A percentile compares a stretch with the other conserved stretches of the same genome.
These are phyloP conservation scores for Ctenodactylus gundi DNA, from an alignment of 2,113 vertebrate species.

Conservation along the genomic window DNA sequence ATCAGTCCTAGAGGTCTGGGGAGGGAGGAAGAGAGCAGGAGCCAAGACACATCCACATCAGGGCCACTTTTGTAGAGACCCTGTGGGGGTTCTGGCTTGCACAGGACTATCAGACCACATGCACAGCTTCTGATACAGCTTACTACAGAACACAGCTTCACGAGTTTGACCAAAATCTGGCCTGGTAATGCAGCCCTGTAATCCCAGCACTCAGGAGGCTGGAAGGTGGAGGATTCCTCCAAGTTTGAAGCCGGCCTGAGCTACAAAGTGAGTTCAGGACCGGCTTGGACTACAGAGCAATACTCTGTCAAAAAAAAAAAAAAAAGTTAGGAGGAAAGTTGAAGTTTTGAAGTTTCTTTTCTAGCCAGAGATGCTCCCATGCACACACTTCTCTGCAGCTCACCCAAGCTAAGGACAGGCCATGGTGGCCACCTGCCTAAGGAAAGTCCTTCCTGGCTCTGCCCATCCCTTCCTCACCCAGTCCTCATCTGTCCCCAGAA, in stretches of 20 bases:
- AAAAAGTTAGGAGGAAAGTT: too few species aligned
- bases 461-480: neutral
- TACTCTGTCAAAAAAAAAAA: too few species aligned
- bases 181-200: too few species aligned
- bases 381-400: neutral
- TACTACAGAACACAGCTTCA: neutral
- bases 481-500: neutral
- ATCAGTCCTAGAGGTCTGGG: neutral
- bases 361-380: neutral
- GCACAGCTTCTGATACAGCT: neutral
- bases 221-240: too few species aligned
- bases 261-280: too few species aligned
- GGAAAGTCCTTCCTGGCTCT: neutral
- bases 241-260: too few species aligned
- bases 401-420: neutral
- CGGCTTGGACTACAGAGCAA: too few species aligned
- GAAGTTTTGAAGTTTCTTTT: neutral
- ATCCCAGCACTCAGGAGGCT: too few species aligned
- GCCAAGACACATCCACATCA: fast-evolving
- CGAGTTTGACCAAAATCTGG: neutral
- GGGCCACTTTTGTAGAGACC: fast-evolving
- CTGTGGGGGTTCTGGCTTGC: neutral
- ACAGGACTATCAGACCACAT: fast-evolving
- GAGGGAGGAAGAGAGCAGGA: neutral
- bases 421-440: neutral